Percentiles rank a stretch among this genome's conserved stretches.
These are phyloP conservation scores for Helicolenus hilgendorfi DNA, from an alignment of 2,797 vertebrate genomes.

Conservation along the genomic window DNA sequence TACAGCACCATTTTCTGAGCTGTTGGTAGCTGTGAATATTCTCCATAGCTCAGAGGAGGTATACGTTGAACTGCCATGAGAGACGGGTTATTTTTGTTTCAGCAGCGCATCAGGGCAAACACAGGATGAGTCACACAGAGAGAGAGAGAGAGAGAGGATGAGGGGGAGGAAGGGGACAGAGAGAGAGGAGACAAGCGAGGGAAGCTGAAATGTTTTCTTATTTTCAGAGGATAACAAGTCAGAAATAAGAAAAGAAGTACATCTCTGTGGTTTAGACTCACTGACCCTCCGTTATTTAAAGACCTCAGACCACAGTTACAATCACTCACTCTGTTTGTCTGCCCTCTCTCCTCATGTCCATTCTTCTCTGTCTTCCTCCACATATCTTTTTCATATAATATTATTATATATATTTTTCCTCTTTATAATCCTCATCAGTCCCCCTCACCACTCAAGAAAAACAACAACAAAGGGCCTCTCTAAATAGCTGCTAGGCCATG, in stretches of 20 bases:
- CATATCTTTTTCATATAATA: neutral
- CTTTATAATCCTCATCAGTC: neutral
- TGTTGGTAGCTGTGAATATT: neutral
- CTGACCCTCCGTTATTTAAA: neutral
- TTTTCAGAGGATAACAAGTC: conserved; percentile 8
- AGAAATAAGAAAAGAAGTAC: neutral
- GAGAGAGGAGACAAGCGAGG: neutral
- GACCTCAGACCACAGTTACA: neutral
- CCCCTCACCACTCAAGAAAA: neutral
- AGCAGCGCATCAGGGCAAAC: conserved; percentile 50
- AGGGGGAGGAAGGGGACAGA: neutral
- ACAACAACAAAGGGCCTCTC: neutral
- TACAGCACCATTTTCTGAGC: neutral
- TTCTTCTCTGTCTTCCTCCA: neutral
- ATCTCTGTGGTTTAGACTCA: neutral
- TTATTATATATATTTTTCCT: neutral
- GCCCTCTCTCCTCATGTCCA: neutral
- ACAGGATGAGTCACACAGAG: conserved; percentile 60
- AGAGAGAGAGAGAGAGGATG: neutral
- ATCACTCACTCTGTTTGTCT: neutral
- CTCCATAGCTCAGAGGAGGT: neutral
- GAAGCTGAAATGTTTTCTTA: conserved; percentile 14
- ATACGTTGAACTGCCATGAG: conserved; percentile 1
- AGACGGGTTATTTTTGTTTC: conserved; percentile 65
- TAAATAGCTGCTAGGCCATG: neutral